Evolutionary conservation across 2,888 invertebrate genomes (phyloP), one percentile per base, ranked within the genome.

Genomic region (Sesamia inferens): DNA sequence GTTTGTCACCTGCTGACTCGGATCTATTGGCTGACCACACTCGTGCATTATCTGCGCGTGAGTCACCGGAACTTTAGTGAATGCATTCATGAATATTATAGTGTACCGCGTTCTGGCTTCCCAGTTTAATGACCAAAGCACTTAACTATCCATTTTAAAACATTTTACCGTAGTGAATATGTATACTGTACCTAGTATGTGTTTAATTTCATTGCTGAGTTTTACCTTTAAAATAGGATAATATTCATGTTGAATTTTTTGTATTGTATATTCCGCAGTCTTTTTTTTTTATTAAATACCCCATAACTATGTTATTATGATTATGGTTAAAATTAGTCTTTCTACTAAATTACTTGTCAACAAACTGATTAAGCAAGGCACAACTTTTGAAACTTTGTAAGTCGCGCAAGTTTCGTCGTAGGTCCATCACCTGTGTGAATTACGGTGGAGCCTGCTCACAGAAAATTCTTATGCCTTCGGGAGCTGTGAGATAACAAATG

Each of bases 401-500:
- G 64, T 59, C 31, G 22, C 57, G 42, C 47, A 73, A 74, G 47
- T 78, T 67, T 71, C 55, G 44, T 70, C 13, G 42, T 48, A 63
- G 77, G 80, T 81, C 57, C 66, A 73, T 76, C 84, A 84, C 81
- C 83, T 87, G 84, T 81, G 79, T 63, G 74, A 71, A 69, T 75
- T 79, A 70, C 65, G 61, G 13, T 14, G 62, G 61, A 69, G 68
- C 57, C 66, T 64, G 63, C 39, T 71, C 66, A 72, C 31, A 66
- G 67, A 86, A 85, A 88, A 89, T 89, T 88, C 78, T 83, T 84
- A 85, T 89, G 89, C 90, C 90, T 88, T 85, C 85, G 88, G 90
- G 90, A 92, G 84, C 85, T 82, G 84, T 88, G 85, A 89, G 91
- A 91, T 93, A 93, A 91, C 89, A 91, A 91, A 93, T 92, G 92